Evolutionary conservation across 2,113 vertebrate species (phyloP).

Genomic region (Gymnobelideus leadbeateri): DNA sequence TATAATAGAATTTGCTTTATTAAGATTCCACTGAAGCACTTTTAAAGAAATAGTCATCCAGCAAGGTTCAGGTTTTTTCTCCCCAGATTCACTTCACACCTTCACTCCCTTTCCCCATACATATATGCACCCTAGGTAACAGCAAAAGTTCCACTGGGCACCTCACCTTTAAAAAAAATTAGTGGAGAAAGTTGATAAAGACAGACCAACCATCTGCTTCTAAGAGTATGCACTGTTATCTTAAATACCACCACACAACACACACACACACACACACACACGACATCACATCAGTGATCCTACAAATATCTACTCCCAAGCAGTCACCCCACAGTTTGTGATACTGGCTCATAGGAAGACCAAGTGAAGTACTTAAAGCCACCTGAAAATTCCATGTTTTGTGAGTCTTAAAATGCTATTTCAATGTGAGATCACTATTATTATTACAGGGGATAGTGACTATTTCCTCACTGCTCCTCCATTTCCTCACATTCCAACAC

Average conservation of each 20-base stretch:
- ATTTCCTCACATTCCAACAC: neutral
- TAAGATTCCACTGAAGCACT: too few species aligned
- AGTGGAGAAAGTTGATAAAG: conserved; percentile 37
- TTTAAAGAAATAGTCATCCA: too few species aligned
- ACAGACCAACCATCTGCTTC: conserved; percentile 57
- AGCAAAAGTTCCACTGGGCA: conserved; percentile 18
- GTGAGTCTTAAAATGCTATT: neutral
- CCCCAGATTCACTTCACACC: neutral
- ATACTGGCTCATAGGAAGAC: neutral
- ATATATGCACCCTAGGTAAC: neutral
- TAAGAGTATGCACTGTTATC: conserved; percentile 48
- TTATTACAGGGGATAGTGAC: neutral
- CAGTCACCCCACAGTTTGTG: conserved; percentile 34
- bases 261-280: too few species aligned
- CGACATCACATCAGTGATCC: neutral
- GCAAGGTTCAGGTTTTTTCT: conserved; percentile 25
- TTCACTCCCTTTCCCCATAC: neutral
- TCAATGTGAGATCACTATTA: neutral
- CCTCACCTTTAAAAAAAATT: neutral
- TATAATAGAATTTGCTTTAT: conserved; percentile 61
- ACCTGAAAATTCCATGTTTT: neutral
- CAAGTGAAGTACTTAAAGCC: neutral
- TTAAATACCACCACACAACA: neutral
- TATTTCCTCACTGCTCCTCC: neutral
- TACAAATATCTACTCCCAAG: neutral